These are phyloP conservation scores for Vireo griseus DNA, from an alignment of 2,797 vertebrate species.

Conservation along the genomic window DNA sequence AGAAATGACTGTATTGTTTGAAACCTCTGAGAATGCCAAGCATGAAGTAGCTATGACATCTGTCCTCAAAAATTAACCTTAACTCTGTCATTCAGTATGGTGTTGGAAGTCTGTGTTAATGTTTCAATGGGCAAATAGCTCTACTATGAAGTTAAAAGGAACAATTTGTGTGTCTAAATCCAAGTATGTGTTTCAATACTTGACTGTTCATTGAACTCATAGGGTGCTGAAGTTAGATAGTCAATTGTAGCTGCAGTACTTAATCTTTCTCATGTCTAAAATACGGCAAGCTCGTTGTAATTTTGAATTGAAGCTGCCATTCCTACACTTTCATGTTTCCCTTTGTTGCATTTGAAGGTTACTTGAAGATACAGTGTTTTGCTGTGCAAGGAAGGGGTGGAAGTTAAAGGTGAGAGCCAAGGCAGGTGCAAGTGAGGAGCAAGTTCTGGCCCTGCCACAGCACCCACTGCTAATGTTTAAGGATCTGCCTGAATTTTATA, in stretches of 20 bases:
- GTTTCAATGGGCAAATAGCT: background rate
- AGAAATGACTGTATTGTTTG: background rate
- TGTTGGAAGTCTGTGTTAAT: background rate
- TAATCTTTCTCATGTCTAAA: background rate
- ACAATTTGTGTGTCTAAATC: background rate
- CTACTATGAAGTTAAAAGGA: background rate
- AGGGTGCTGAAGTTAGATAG: background rate
- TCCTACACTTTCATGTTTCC: background rate
- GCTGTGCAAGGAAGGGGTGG: background rate
- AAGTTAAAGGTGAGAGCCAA: background rate
- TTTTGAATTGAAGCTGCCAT: background rate
- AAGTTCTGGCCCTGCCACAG: background rate
- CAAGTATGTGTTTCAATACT: background rate
- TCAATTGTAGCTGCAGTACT: background rate
- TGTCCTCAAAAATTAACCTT: constrained; percentile 6
- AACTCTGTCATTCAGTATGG: background rate
- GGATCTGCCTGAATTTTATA: background rate
- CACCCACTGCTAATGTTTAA: background rate
- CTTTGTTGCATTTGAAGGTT: background rate
- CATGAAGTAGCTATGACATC: background rate
- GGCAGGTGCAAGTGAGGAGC: background rate
- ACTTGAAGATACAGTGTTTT: background rate
- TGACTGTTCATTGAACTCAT: background rate
- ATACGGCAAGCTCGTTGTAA: rapidly evolving
- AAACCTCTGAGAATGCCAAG: background rate